phyloP scores from a whole-genome alignment of 2,797 vertebrate species.

The Presbytis comata region DNA sequence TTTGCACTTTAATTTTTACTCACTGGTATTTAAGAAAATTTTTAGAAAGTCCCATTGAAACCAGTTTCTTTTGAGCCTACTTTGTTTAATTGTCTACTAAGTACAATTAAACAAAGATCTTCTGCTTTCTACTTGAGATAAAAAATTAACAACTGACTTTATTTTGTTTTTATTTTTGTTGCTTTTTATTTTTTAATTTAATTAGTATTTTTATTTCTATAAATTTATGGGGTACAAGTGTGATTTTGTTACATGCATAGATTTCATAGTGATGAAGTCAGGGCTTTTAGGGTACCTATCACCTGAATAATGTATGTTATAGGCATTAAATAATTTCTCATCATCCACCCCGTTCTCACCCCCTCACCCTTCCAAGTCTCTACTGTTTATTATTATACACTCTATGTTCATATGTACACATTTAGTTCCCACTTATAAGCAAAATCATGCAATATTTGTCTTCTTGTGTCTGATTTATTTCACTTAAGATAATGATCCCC shows the following conservation, averaged over 20 bases:
- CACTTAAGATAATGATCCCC: neutral
- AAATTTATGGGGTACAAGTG: neutral
- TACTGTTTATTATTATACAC: neutral
- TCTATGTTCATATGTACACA: neutral
- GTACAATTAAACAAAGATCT: neutral
- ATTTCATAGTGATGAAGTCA: neutral
- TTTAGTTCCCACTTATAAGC: neutral
- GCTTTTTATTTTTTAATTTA: neutral
- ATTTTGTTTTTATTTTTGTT: neutral
- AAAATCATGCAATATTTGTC: neutral
- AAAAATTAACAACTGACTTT: neutral
- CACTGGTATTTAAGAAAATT: neutral
- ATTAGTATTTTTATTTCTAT: neutral
- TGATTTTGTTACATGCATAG: neutral
- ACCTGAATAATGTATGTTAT: neutral
- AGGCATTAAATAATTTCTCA: neutral
- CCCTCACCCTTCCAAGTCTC: neutral
- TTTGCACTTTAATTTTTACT: neutral
- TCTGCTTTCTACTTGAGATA: constrained; percentile 24
- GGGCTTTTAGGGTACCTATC: neutral
- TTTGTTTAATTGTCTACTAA: neutral
- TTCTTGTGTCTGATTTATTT: neutral
- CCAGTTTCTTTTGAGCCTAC: neutral
- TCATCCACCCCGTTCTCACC: neutral
- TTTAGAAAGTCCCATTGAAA: neutral